Base-by-base conservation (phyloP, 2,797 vertebrate genomes). In the Siniperca obscura region DNA sequence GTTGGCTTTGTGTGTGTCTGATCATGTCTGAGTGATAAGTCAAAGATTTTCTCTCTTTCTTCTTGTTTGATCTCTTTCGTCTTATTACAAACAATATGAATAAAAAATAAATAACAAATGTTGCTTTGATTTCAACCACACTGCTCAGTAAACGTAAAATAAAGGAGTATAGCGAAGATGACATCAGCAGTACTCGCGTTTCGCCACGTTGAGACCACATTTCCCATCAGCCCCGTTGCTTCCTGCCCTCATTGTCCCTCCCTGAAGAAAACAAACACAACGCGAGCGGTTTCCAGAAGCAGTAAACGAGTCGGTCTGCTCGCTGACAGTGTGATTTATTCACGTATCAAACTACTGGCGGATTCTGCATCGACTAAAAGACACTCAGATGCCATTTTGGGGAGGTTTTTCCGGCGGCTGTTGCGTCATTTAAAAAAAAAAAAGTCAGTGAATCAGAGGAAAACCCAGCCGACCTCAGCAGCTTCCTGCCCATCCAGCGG, bases 401-500 rank as follows among this genome's bases (percentile, higher is more conserved):
- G 11, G n/a, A 78, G 22, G 27, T 66, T 70, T 81, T 80, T 65
- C 74, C 22, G 5, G 19, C 14, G 64, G 19, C 56, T 44, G 72
- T 13, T 2, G 68, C 11, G 56, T 78, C 78, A 61, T 22, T 50
- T 25, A 46, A 36, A 25, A 30, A n/a, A 19, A 17, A 21, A 1
- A 7, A n/a, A n/a, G n/a, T n/a, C n/a, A 4, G 27, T 75, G 76
- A 86, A 71, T 85, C 70, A 84, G 61, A 90, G 87, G 85, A 86
- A 89, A 91, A 83, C 85, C 78, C 81, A 40, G 48, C 44, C 53
- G 22, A 90, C 88, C 90, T 91, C 89, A 88, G 78, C 76, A 68
- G 73, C 85, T 90, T 89, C 89, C 89, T 87, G 70, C 67, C 59
- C 21, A 1, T n/a, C 56, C 61, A 16, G 76, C 7, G 55, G 83